Base-by-base conservation (phyloP, 2,888 invertebrate species). In the Penaeus monodon region DNA sequence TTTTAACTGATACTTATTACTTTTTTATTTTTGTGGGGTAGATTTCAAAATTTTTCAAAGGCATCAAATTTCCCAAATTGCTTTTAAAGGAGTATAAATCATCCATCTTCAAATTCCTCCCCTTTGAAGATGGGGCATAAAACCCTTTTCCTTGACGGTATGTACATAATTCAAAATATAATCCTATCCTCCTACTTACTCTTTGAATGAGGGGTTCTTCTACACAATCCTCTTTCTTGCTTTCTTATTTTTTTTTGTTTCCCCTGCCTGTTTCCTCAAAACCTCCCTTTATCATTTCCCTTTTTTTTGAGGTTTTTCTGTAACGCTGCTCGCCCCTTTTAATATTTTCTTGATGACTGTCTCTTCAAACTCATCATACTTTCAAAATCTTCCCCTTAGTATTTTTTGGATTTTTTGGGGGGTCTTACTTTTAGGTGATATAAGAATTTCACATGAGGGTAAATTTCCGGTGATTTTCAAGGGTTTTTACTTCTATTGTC, bases 1-100 rank as follows among this genome's bases (percentile, higher is more conserved):
- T 57, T 27, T n/a, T 29, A 65, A 65, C 24, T 38, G 74, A 29
- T 33, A 63, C 17, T 2, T 49, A 63, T 73, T 70, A 7, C 63
- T 29, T 24, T 27, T 82, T 27, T 64, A 29, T 14, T 38, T 10
- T 63, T 22, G n/a, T 20, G 24, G n/a, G 81, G 86, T 74, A 86
- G 66, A 78, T 87, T 87, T 87, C 86, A 29, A 83, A 73, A 83
- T 83, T 87, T 44, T 83, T 87, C 74, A 87, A 57, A 44, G 86
- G 81, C 44, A 82, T 38, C 14, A 27, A 57, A n/a, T n/a, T n/a
- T 33, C 57, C 66, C 24, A 14, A 27, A 20, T 27, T 10, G n/a
- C 68, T 17, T 85, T 79, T n/a, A 44, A 57, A 27, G 84, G 88
- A n/a, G 81, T n/a, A 70, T 10, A 88, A 86, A 38, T 86, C 82